Conservation (phyloP, 2,888 invertebrate species). For the Synanthedon tipuliformis region DNA sequence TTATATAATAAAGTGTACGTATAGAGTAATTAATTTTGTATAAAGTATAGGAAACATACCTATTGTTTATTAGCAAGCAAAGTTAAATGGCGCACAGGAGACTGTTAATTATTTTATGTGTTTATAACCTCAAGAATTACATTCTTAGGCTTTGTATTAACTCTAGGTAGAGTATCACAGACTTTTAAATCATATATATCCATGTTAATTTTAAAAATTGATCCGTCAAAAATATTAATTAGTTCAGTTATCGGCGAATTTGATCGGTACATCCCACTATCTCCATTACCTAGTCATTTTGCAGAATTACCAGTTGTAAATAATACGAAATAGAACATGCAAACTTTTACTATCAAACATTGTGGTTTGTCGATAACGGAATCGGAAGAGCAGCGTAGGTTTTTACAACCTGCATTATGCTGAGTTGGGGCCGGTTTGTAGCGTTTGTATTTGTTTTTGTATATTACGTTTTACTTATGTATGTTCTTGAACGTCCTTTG, state of each 20-base stretch:
- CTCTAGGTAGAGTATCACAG: slow-evolving; percentile 29
- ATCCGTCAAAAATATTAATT: slow-evolving; percentile 49
- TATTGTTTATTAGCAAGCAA: neutral
- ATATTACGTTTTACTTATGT: no score
- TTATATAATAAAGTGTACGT: neutral
- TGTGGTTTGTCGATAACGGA: no score
- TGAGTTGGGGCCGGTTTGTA: no score
- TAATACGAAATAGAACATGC: no score
- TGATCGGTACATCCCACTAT: no score
- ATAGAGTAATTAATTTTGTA: neutral
- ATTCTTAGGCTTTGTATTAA: neutral
- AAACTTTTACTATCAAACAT: no score
- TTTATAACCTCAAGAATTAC: neutral
- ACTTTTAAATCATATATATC: slow-evolving; percentile 16
- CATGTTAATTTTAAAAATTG: slow-evolving; percentile 12
- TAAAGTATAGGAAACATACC: neutral
- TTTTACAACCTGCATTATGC: no score
- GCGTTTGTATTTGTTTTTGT: no score
- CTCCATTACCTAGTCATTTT: no score
- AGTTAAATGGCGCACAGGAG: neutral
- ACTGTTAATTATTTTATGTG: neutral
- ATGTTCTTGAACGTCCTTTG: no score
- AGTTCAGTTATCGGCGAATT: slow-evolving; percentile 14
- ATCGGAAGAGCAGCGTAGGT: no score
- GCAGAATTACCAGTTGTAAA: no score